phyloP scores from a whole-genome alignment of 1,140 invertebrate species.

The Drosophila azteca region DNA sequence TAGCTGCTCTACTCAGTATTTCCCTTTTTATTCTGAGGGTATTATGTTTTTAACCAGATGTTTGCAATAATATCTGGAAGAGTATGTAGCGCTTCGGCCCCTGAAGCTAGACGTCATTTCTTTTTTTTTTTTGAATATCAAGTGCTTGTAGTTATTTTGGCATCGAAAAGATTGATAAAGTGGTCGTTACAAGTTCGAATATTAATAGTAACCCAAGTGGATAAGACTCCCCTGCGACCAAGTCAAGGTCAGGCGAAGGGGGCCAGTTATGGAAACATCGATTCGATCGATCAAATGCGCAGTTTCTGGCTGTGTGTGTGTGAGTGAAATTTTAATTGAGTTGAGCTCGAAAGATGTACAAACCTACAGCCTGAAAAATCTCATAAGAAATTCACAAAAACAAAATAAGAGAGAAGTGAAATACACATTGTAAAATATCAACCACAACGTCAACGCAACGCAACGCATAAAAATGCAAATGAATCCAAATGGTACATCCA shows the following conservation, averaged over 20 bases:
- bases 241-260: too few relatives aligned
- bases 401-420: slow-evolving; percentile 9
- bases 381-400: slow-evolving; percentile 25
- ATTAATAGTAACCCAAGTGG: too few relatives aligned
- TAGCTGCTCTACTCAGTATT: too few relatives aligned
- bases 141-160: too few relatives aligned
- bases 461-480: slow-evolving; percentile 68
- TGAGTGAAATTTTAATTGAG: slow-evolving; percentile 25
- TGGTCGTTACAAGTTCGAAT: too few relatives aligned
- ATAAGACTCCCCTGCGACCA: too few relatives aligned
- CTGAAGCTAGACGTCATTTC: too few relatives aligned
- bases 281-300: slow-evolving; percentile 6
- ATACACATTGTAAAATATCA: slow-evolving; percentile 45
- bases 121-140: too few relatives aligned
- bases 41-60: too few relatives aligned
- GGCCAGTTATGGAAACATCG: slow-evolving; percentile 1
- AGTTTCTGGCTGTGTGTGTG: slow-evolving; percentile 6
- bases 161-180: too few relatives aligned
- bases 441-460: slow-evolving; percentile 31
- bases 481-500: slow-evolving; percentile 25
- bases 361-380: neutral
- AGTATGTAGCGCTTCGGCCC: neutral
- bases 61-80: too few relatives aligned
- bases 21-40: too few relatives aligned
- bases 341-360: slow-evolving; percentile 2